Evolutionary conservation across 2,797 vertebrate species (phyloP).

Genomic region (Leptatherina wallacei): DNA sequence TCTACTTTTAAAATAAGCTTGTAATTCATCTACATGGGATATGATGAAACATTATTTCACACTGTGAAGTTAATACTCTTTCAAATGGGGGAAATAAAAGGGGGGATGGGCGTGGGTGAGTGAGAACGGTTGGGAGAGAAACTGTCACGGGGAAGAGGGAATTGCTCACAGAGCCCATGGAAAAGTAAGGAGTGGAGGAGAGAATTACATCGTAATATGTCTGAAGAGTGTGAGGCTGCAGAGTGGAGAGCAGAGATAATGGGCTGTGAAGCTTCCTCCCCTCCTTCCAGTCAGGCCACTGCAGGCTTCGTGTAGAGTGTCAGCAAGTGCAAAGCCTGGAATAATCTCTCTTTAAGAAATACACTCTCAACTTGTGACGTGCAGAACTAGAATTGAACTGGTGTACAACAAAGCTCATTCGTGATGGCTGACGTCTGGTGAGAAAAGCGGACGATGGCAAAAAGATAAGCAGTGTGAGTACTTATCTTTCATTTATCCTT

Average conservation of each 20-base stretch:
- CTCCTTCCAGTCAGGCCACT: slow-evolving; percentile 29
- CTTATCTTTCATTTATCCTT: neutral
- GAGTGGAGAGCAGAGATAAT: slow-evolving; percentile 62
- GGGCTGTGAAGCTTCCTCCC: slow-evolving; percentile 45
- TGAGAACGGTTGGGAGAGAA: slow-evolving; percentile 41
- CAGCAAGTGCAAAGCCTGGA: slow-evolving; percentile 31
- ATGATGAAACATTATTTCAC: slow-evolving; percentile 49
- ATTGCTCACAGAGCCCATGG: slow-evolving; percentile 29
- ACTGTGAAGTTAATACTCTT: slow-evolving; percentile 63
- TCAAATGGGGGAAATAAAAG: slow-evolving; percentile 30
- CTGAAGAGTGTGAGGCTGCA: slow-evolving; percentile 55
- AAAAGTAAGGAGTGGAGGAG: slow-evolving; percentile 38
- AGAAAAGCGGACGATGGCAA: slow-evolving; percentile 4
- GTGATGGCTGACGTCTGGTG: slow-evolving; percentile 10
- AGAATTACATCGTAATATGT: slow-evolving; percentile 56
- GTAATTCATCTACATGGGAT: slow-evolving; percentile 51
- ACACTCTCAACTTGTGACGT: slow-evolving; percentile 26
- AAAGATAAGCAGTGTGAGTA: slow-evolving; percentile 2
- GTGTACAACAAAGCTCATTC: slow-evolving; percentile 8
- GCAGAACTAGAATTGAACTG: slow-evolving; percentile 22
- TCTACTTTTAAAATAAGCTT: slow-evolving; percentile 52
- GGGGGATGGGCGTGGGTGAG: neutral
- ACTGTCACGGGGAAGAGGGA: slow-evolving; percentile 41
- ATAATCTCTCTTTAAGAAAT: slow-evolving; percentile 52
- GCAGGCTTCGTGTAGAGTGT: slow-evolving; percentile 34